Conservation (phyloP, 1,140 invertebrate genomes). For the Marisa cornuarietis region DNA sequence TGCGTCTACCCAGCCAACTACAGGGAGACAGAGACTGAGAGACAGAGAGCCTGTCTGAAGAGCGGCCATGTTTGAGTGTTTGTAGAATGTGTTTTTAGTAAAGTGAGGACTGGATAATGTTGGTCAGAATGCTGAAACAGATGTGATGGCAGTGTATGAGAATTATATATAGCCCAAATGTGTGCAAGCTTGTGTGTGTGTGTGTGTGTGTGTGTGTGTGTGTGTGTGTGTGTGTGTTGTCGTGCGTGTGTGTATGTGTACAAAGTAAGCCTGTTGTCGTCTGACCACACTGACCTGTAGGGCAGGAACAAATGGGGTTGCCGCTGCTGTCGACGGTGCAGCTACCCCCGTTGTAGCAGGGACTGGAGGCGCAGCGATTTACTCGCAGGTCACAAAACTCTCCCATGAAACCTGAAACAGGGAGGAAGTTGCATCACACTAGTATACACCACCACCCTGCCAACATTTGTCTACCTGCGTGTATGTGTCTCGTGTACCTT, state of each 20-base stretch:
- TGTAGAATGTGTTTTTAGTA: background rate
- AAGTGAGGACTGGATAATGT: background rate
- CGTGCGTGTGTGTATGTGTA: too few species aligned
- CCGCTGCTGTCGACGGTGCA: constrained; percentile 1
- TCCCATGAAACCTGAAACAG: constrained; percentile 19
- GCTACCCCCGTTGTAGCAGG: constrained; percentile 7
- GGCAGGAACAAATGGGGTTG: constrained; percentile 9
- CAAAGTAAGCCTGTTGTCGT: too few species aligned
- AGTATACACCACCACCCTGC: too few species aligned
- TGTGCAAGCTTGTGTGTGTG: background rate
- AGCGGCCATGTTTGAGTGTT: background rate
- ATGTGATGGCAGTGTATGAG: too few species aligned
- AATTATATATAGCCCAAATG: too few species aligned
- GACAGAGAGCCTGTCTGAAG: too few species aligned
- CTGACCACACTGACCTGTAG: background rate
- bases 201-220: too few species aligned
- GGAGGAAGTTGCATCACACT: background rate
- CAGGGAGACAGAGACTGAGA: too few species aligned
- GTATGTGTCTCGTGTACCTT: too few species aligned
- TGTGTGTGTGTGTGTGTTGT: too few species aligned
- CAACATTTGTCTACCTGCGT: too few species aligned
- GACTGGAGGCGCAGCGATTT: constrained; percentile 12
- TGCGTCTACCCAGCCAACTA: background rate
- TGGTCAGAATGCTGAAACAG: background rate
- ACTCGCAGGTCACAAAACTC: constrained; percentile 12